Percentiles rank a stretch among this genome's conserved stretches.
These are phyloP conservation scores for Stomorhina lunata DNA, from an alignment of 2,888 invertebrate species.

Conservation along the genomic window DNA sequence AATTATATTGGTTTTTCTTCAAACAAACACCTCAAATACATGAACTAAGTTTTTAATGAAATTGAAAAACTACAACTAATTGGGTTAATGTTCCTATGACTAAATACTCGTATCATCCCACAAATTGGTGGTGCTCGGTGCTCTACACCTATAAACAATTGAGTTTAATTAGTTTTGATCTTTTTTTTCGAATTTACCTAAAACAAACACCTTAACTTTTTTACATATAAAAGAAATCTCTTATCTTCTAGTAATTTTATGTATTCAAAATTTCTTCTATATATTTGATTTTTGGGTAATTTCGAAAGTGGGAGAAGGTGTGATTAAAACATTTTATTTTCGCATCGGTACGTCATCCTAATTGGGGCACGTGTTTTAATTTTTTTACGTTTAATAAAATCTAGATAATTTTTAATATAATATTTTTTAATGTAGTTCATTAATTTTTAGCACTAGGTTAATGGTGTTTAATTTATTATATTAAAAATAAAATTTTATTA, in stretches of 20 bases:
- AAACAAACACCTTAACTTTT: not conserved
- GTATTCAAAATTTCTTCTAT: too few relatives aligned
- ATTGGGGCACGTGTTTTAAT: conserved; percentile 17
- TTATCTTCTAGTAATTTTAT: too few relatives aligned
- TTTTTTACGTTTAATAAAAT: too few relatives aligned
- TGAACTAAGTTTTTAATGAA: not conserved
- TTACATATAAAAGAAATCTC: not conserved
- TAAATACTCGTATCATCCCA: not conserved
- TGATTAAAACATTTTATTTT: not conserved
- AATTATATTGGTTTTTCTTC: too few relatives aligned
- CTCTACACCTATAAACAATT: not conserved
- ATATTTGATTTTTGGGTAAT: too few relatives aligned
- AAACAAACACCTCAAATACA: not conserved
- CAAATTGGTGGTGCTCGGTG: not conserved
- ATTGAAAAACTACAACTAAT: conserved; percentile 31
- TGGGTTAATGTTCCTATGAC: conserved; percentile 9
- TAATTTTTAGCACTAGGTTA: too few relatives aligned
- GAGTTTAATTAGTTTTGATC: conserved; percentile 1
- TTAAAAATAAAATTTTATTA: too few relatives aligned
- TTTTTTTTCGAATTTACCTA: not conserved
- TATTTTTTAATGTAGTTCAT: too few relatives aligned
- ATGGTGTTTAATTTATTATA: too few relatives aligned
- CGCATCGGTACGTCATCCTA: too few relatives aligned
- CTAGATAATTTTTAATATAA: too few relatives aligned
- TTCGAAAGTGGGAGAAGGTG: too few relatives aligned